phyloP scores from a whole-genome alignment of 2,113 vertebrate genomes.

The Alligator sinensis region DNA sequence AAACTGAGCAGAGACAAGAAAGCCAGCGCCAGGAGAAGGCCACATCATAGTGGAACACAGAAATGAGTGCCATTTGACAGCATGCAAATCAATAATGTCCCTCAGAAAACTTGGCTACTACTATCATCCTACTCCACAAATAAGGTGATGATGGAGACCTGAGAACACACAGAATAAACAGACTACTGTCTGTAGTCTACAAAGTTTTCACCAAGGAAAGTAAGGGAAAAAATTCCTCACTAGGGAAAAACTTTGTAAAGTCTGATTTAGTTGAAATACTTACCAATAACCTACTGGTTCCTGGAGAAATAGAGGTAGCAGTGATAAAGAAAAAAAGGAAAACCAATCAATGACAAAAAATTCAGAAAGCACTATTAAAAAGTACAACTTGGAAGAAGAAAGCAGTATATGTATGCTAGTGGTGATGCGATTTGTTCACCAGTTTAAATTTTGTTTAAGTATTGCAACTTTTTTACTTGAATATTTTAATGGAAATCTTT shows the following conservation, averaged over 20 bases:
- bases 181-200: slow-evolving; percentile 66
- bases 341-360: slow-evolving; percentile 81
- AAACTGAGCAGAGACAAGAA: slow-evolving; percentile 42
- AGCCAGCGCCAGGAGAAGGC: slow-evolving; percentile 66
- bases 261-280: slow-evolving; percentile 76
- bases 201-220: slow-evolving; percentile 79
- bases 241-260: slow-evolving; percentile 81
- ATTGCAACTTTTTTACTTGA: neutral
- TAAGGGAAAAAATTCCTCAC: slow-evolving; percentile 70
- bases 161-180: slow-evolving; percentile 72
- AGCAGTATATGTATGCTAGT: neutral
- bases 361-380: slow-evolving; percentile 58
- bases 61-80: slow-evolving; percentile 67
- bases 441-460: neutral
- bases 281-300: slow-evolving; percentile 81
- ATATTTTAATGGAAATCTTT: neutral
- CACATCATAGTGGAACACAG: slow-evolving; percentile 66
- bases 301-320: slow-evolving; percentile 81
- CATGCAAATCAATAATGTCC: slow-evolving; percentile 74
- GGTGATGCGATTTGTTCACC: neutral
- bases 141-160: slow-evolving; percentile 68
- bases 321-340: slow-evolving; percentile 77
- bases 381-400: slow-evolving; percentile 62
- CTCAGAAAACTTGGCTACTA: neutral
- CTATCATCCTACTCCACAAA: slow-evolving; percentile 71